Conservation (phyloP, 2,113 vertebrate genomes). For the Otus sunia region DNA sequence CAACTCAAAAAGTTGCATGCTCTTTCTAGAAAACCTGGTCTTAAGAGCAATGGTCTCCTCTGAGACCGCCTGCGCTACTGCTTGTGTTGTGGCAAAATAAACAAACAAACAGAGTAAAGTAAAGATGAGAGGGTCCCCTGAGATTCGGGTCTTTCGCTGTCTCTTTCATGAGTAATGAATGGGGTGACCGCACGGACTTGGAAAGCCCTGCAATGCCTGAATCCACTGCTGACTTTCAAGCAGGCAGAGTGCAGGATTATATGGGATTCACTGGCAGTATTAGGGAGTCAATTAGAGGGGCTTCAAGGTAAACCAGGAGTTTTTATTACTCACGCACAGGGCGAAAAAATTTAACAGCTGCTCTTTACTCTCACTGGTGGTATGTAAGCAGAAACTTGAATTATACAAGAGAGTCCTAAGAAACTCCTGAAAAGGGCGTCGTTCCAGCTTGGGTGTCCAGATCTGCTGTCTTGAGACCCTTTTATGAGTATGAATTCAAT, state of each 20-base stretch:
- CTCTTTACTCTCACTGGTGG: neutral
- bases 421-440: neutral
- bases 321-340: neutral
- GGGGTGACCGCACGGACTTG: constrained; percentile 64
- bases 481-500: neutral
- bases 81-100: constrained; percentile 62
- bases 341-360: neutral
- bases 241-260: constrained; percentile 11
- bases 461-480: neutral
- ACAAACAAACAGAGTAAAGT: constrained; percentile 70
- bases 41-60: constrained; percentile 19
- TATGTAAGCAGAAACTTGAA: neutral
- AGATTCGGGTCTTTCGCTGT: constrained; percentile 61
- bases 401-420: neutral
- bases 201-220: constrained; percentile 6
- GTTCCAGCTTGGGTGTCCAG: neutral
- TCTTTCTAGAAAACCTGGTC: constrained; percentile 66
- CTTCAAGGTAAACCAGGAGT: constrained; percentile 21
- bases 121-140: constrained; percentile 64
- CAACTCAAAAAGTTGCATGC: constrained; percentile 5
- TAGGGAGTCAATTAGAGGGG: neutral
- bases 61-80: constrained; percentile 13
- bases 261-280: neutral
- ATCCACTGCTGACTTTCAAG: constrained; percentile 39
- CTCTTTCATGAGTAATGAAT: constrained; percentile 74